Evolutionary conservation across 2,113 vertebrate genomes (phyloP).

Genomic region (Candoia aspera): DNA sequence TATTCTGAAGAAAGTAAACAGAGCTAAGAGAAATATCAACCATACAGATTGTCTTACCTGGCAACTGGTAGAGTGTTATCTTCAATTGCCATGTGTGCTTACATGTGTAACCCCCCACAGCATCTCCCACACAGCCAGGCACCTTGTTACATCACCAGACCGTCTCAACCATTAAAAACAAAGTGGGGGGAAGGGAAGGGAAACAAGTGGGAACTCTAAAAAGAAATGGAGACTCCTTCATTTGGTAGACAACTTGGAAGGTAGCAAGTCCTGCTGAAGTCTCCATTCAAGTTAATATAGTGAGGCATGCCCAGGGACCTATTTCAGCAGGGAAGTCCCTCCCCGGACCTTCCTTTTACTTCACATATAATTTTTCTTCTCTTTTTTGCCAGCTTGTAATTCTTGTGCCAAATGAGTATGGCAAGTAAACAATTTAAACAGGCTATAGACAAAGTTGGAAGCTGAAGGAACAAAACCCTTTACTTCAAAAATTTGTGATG

Average conservation of each 20-base stretch:
- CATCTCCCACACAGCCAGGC: conserved; percentile 3
- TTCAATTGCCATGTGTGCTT: not conserved
- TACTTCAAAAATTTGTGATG: not conserved
- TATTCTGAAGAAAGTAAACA: conserved; percentile 27
- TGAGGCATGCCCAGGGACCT: not conserved
- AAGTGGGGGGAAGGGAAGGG: not conserved
- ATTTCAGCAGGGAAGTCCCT: not conserved
- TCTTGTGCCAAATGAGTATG: not conserved
- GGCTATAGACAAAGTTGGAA: not conserved
- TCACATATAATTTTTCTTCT: not conserved
- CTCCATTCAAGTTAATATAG: not conserved
- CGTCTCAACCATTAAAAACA: not conserved
- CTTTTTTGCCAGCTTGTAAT: not conserved
- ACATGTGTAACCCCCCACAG: not conserved
- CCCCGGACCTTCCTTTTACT: not conserved
- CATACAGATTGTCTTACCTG: not conserved
- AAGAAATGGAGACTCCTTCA: not conserved
- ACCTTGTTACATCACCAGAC: not conserved
- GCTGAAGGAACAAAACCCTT: not conserved
- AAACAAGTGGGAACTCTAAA: not conserved
- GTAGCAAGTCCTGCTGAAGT: not conserved
- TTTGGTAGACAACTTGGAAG: not conserved
- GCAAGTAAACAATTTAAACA: not conserved
- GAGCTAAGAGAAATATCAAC: not conserved
- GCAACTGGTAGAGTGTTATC: not conserved